Conservation (phyloP, 2,888 invertebrate genomes). For the Andricus quercusramuli region DNA sequence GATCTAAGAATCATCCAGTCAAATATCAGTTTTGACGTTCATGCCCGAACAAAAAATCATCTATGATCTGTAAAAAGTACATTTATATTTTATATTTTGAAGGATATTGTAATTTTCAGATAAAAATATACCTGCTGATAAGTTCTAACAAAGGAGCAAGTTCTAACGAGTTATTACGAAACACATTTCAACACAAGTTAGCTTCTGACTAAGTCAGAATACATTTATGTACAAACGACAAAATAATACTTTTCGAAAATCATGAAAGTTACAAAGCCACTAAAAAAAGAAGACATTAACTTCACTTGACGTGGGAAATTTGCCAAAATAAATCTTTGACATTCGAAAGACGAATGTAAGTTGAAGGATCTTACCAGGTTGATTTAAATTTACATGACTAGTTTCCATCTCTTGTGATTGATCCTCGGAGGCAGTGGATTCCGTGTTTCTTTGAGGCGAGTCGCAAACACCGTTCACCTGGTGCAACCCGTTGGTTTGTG, state of each 20-base stretch:
- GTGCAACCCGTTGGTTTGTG: slow-evolving; percentile 70
- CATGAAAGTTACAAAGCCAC: background rate
- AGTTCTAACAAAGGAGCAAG: background rate
- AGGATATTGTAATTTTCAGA: background rate
- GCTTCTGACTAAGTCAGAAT: background rate
- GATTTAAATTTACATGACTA: slow-evolving; percentile 71
- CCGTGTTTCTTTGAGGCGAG: slow-evolving; percentile 62
- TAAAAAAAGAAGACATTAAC: background rate
- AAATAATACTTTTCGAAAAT: background rate
- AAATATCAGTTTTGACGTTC: no score
- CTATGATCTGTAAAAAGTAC: no score
- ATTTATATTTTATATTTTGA: no score
- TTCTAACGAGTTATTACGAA: background rate
- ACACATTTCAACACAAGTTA: background rate
- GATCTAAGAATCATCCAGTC: no score
- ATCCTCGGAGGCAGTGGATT: slow-evolving; percentile 55
- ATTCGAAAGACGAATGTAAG: slow-evolving; percentile 26
- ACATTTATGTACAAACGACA: background rate
- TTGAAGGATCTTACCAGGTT: slow-evolving; percentile 66
- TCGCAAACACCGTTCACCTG: slow-evolving; percentile 72
- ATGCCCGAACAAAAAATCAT: no score
- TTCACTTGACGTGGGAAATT: slow-evolving; percentile 9
- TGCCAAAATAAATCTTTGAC: slow-evolving; percentile 27
- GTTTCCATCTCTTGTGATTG: slow-evolving; percentile 68
- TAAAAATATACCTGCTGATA: background rate